Base-by-base conservation (phyloP, 2,888 invertebrate species). In the Cristatella mucedo region DNA sequence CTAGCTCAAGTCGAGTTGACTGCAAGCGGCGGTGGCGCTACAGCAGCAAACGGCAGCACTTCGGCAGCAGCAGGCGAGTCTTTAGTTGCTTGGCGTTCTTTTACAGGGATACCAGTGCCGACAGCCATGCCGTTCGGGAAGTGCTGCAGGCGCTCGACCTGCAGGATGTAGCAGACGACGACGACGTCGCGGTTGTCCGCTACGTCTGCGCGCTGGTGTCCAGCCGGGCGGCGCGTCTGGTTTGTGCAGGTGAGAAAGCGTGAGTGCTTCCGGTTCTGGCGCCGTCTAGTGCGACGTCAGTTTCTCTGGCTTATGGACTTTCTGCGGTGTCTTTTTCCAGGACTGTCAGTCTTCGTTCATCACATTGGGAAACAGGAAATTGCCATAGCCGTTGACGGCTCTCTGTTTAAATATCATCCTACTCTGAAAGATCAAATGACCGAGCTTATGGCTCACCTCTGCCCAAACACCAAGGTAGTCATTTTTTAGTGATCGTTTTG, bases 341-440 rank as follows among this genome's bases (percentile, higher is more conserved):
- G 76, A 50, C 66, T 79, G 41, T 72, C 81, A 24, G 69, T 72
- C 21, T 56, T 82, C 38, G 59, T 82, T 44, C 71, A 74, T 49
- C 74, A 78, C 49, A 78, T 81, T 70, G 66, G 74, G 62, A 52
- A 62, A 38, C 56, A 63, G 33, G 71, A 74, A 49, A 70, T 71
- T 33, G 73, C 75, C 4, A 74, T 82, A 48, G 82, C 80, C 7
- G 75, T 81, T 43, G 82, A 82, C 65, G 82, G 82, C 16, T 80
- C 81, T 1, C 71, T 82, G 47, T 82, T 67, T 53, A 78, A 80
- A 63, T 73, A 75, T 47, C 82, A 83, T 64, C 82, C 82, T 7
- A 72, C 77, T 53, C 71, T 80, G 49, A 68, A 72, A 34, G 53
- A 52, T 16, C 75, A 77, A 63, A 75, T 81, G 69, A 62, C 71